A percentile compares a stretch with the other conserved stretches of the same genome.
These are phyloP conservation scores for Micromesistius poutassou DNA, from an alignment of 2,797 vertebrate species.

Conservation along the genomic window DNA sequence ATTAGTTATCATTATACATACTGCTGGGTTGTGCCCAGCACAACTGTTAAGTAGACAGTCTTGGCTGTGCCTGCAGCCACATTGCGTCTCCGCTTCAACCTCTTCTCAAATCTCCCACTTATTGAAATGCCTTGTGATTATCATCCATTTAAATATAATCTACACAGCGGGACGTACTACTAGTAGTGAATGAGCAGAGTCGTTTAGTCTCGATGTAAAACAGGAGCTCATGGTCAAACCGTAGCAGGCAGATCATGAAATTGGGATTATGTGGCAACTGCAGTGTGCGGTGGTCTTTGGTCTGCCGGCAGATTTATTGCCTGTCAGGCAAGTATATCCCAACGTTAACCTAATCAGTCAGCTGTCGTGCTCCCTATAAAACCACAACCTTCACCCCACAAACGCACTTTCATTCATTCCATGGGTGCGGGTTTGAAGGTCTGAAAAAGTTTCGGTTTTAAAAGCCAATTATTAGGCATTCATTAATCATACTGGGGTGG, in stretches of 20 bases:
- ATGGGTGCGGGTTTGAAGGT: not conserved
- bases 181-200: not conserved
- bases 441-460: not conserved
- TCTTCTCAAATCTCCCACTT: not conserved
- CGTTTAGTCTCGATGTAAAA: not conserved
- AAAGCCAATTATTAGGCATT: not conserved
- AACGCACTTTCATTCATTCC: constrained; percentile 22
- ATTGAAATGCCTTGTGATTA: not conserved
- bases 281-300: not conserved
- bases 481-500: not conserved
- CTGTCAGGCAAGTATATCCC: constrained; percentile 21
- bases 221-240: not conserved
- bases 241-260: not conserved
- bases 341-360: constrained; percentile 40
- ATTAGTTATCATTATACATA: constrained; percentile 59
- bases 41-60: constrained; percentile 5
- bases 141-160: not conserved
- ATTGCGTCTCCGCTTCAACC: not conserved
- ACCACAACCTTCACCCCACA: not conserved
- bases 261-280: not conserved
- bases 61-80: not conserved
- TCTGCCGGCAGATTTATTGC: constrained; percentile 37
- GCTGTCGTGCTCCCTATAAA: constrained; percentile 8
- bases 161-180: not conserved
- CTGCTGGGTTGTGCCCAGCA: constrained; percentile 27